Percentiles rank a stretch among this genome's conserved stretches.
Conservation (phyloP, 1,140 invertebrate genomes). For the Dendroctonus ponderosae region DNA sequence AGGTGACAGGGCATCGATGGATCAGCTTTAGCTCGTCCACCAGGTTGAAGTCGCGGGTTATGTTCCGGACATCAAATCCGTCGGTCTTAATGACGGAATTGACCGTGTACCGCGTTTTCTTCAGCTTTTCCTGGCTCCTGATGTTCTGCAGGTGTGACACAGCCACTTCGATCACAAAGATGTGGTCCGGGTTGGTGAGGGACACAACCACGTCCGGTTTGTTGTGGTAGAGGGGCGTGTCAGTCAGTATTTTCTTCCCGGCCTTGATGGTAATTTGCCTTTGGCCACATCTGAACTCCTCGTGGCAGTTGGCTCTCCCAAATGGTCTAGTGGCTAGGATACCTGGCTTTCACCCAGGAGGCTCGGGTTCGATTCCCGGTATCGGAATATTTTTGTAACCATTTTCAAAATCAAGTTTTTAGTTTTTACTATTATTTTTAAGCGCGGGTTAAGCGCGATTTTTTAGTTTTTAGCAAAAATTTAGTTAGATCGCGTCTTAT, state of each 20-base stretch:
- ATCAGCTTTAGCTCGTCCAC: no score
- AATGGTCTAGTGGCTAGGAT: slow-evolving; percentile 48
- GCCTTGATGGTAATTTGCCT: no score
- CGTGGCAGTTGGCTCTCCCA: no score
- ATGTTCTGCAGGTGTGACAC: slow-evolving; percentile 30
- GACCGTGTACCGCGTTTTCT: slow-evolving; percentile 26
- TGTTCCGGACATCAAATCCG: no score
- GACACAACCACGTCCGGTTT: slow-evolving; percentile 25
- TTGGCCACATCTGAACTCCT: no score
- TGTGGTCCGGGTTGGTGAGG: slow-evolving; percentile 17
- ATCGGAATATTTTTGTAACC: no score
- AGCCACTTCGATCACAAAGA: slow-evolving; percentile 24
- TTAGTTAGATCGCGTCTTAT: no score
- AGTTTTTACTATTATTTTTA: no score
- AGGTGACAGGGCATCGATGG: slow-evolving; percentile 18
- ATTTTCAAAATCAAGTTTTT: no score
- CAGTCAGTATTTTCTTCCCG: slow-evolving; percentile 12
- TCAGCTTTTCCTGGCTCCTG: slow-evolving; percentile 18
- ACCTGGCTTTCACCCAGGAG: slow-evolving; percentile 47
- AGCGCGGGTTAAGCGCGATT: no score
- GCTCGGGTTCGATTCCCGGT: slow-evolving; percentile 48
- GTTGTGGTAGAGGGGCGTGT: slow-evolving; percentile 6
- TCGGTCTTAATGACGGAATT: slow-evolving; percentile 14
- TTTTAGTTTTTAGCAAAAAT: no score
- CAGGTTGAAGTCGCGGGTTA: no score